Percentiles rank a stretch among this genome's conserved stretches.
Evolutionary conservation across 92 coral and sea anemone genomes (phyloP).

Genomic region (Porites evermanni): DNA sequence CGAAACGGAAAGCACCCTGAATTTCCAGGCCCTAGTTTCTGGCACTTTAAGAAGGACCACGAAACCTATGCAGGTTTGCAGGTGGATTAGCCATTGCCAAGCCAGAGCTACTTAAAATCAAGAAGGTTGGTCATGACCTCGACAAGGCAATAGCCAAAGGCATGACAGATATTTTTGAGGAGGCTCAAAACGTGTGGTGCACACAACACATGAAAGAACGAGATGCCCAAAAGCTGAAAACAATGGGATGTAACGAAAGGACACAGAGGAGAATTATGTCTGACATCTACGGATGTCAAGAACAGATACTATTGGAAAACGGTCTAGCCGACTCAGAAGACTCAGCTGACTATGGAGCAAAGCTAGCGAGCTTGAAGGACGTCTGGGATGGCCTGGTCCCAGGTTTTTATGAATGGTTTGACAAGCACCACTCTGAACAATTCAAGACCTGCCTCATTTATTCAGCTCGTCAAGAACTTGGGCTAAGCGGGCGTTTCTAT

Average conservation of each 20-base stretch:
- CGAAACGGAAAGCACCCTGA: conserved; percentile 55
- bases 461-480: conserved; percentile 25
- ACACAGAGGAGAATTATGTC: conserved; percentile 39
- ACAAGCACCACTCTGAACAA: conserved; percentile 3
- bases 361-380: conserved; percentile 38
- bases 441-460: conserved; percentile 35
- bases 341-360: conserved; percentile 51
- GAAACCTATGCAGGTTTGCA: conserved; percentile 62
- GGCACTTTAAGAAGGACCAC: conserved; percentile 58
- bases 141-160: conserved; percentile 65
- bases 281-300: conserved; percentile 56
- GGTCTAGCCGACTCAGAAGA: conserved; percentile 71
- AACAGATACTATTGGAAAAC: conserved; percentile 43
- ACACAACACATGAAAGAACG: conserved; percentile 72
- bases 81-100: conserved; percentile 58
- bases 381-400: conserved; percentile 54
- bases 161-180: conserved; percentile 62
- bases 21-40: conserved; percentile 71
- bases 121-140: conserved; percentile 72
- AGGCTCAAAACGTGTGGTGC: conserved; percentile 62
- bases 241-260: conserved; percentile 49
- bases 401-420: conserved; percentile 56
- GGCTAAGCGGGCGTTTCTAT: conserved; percentile 44
- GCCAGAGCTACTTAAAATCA: conserved; percentile 59
- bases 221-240: conserved; percentile 39